Evolutionary conservation across 37 sponge, comb jelly and placozoan species (phyloP).

Genomic region (Petrosia ficiformis): DNA sequence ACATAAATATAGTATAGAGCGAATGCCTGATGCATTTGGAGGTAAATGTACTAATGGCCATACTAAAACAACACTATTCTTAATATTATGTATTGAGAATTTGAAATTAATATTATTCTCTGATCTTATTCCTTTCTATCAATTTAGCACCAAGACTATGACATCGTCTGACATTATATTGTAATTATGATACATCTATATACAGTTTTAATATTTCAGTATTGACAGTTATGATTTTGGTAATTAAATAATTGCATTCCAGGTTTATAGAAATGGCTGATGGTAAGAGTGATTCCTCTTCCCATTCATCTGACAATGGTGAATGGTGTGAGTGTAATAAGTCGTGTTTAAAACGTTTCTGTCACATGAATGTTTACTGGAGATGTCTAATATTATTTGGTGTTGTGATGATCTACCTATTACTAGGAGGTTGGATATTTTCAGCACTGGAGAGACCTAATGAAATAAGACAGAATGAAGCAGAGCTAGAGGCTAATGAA

Average conservation of each 20-base stretch:
- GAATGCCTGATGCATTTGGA: constrained; percentile 97
- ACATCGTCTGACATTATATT: background rate
- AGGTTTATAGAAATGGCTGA: no score
- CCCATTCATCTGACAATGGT: no score
- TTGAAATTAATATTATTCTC: background rate
- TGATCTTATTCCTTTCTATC: background rate
- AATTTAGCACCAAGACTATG: background rate
- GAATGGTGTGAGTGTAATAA: background rate
- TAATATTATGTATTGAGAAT: no score
- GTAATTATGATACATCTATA: no score
- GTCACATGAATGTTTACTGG: constrained; percentile 32
- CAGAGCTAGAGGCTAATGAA: background rate
- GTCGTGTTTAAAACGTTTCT: constrained; percentile 5
- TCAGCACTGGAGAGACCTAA: constrained; percentile 24
- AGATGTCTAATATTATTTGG: constrained; percentile 5
- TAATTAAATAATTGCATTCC: no score
- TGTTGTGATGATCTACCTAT: constrained; percentile 44
- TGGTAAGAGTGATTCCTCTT: no score
- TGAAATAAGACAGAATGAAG: constrained; percentile 5
- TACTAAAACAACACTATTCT: no score
- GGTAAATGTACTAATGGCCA: constrained; percentile 30
- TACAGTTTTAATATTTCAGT: no score
- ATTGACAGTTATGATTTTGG: no score
- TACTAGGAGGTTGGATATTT: constrained; percentile 54
- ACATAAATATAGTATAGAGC: constrained; percentile 92